Evolutionary conservation across 2,113 vertebrate genomes (phyloP).

Genomic region (Aptenodytes forsteri): DNA sequence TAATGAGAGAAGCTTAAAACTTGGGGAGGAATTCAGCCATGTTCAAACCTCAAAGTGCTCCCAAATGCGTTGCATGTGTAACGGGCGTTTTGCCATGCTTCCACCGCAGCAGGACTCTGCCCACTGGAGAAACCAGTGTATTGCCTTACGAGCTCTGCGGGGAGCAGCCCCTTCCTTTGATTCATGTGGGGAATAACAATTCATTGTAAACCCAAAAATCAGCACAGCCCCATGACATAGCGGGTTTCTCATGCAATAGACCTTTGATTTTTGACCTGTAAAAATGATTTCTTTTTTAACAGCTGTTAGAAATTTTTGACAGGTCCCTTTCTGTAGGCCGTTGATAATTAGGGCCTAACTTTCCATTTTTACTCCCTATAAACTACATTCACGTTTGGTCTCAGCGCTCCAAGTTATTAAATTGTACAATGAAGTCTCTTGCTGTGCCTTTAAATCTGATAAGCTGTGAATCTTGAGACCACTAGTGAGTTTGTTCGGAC

Average conservation of each 20-base stretch:
- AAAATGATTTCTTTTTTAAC: neutral
- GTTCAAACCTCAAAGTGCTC: neutral
- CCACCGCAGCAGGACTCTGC: fast-evolving
- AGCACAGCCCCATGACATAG: neutral
- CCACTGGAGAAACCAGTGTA: fast-evolving
- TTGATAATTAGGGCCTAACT: neutral
- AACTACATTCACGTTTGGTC: neutral
- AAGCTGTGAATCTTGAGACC: neutral
- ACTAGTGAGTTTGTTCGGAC: neutral
- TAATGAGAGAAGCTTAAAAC: neutral
- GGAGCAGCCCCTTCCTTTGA: neutral
- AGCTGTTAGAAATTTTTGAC: neutral
- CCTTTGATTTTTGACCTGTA: neutral
- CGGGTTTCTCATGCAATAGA: neutral
- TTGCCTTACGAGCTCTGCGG: neutral
- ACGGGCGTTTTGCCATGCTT: neutral
- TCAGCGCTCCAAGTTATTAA: neutral
- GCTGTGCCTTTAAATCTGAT: neutral
- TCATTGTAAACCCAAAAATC: neutral
- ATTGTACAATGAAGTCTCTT: neutral
- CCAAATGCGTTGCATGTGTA: fast-evolving
- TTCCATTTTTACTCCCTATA: neutral
- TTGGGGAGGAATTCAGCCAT: neutral
- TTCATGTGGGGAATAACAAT: neutral
- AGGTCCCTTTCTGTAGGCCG: neutral